Evolutionary conservation across 2,888 invertebrate genomes (phyloP), one percentile per base, ranked within the genome.

Genomic region (Pelosia muscerda): DNA sequence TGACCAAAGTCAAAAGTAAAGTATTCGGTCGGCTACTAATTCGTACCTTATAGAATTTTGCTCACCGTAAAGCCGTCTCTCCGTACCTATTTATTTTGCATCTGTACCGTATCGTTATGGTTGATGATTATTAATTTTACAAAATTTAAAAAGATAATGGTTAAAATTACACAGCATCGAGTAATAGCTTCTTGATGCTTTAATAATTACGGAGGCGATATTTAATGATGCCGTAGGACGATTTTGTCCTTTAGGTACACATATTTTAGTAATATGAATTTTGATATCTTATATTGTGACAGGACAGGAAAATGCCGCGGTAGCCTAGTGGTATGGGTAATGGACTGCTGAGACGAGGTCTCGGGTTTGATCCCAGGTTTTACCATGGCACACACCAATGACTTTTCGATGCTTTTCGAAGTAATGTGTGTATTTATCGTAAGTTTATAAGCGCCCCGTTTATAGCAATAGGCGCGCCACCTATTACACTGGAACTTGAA

Each of bases 111-210:
- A 65, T 65, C 68, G 67, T 69, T 67, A 71, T 68, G 65, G 63
- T 55, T 77, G 65, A 73, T 77, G 77, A 72, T 34, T 62, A 73
- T 72, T 74, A 79, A 80, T 75, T 77, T 70, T 60, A 72, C 26
- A 56, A 73, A 65, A 71, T 71, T 71, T 61, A 59, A 26, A 68
- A 68, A 69, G 31, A 25, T 81, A 81, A 80, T 79, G 80, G 74
- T 42, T 66, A 57, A 72, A 80, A 80, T 81, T 77, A 69, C 71
- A 65, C 69, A 73, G 64, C 73, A 63, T 68, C 66, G 68, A 71
- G 63, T 77, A 75, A 77, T 72, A 71, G 42, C 31, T 60, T 73
- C 63, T 73, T 76, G 73, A 77, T 79, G 74, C 38, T 28, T 60
- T 72, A 77, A 77, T 77, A 73, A 79, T 72, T 70, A 64, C 31